Evolutionary conservation across 1,140 invertebrate species (phyloP).

Genomic region (Drosophila melanica): DNA sequence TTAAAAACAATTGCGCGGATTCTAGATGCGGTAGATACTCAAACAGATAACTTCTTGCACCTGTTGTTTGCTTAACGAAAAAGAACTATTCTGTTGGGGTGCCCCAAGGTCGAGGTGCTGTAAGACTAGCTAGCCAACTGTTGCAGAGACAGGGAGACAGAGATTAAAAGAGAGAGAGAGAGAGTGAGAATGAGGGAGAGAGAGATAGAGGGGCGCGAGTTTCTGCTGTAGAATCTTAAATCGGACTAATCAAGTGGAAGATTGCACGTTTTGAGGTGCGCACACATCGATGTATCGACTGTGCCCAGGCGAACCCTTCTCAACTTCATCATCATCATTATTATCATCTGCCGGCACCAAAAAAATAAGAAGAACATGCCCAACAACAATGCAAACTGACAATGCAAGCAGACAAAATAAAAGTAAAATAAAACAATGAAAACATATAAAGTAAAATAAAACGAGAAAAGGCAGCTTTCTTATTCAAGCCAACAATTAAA

Average conservation of each 20-base stretch:
- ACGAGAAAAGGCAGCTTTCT: constrained; percentile 20
- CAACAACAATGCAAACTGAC: constrained; percentile 66
- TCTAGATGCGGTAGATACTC: constrained; percentile 14
- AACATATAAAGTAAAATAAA: constrained; percentile 24
- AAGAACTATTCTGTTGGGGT: constrained; percentile 69
- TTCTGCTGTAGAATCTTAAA: constrained; percentile 35
- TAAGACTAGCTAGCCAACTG: constrained; percentile 58
- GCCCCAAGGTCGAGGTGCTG: constrained; percentile 52
- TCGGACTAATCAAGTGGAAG: constrained; percentile 79
- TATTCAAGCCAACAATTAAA: no score
- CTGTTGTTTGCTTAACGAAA: constrained; percentile 45
- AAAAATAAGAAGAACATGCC: background rate
- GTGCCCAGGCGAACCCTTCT: constrained; percentile 63
- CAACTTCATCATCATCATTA: constrained; percentile 77
- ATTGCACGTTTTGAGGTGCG: constrained; percentile 71
- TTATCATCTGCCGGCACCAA: constrained; percentile 54
- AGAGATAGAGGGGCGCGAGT: constrained; percentile 11
- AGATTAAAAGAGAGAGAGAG: no score
- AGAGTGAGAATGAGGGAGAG: no score
- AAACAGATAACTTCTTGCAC: constrained; percentile 31
- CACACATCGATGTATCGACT: constrained; percentile 47
- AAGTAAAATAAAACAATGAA: constrained; percentile 5
- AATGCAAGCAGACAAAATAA: constrained; percentile 64
- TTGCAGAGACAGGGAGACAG: constrained; percentile 10
- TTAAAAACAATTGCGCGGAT: constrained; percentile 7